Percentiles rank a stretch among this genome's conserved stretches.
These are phyloP conservation scores for Scaptomyza montana DNA, from an alignment of 1,140 invertebrate species.

Conservation along the genomic window DNA sequence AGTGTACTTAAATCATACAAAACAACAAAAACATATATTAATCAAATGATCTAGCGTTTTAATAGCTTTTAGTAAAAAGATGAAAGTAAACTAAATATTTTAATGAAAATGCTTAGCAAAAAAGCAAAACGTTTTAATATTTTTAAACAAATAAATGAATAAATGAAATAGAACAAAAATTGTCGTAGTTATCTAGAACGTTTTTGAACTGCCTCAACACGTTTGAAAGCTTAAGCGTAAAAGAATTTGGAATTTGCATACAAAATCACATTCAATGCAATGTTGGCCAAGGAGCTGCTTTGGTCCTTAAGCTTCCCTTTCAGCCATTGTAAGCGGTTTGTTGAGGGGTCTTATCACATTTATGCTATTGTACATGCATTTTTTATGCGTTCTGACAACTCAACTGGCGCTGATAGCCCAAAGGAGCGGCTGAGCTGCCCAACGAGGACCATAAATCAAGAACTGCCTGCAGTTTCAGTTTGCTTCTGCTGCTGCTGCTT, in stretches of 20 bases:
- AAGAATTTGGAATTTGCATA: slow-evolving; percentile 9
- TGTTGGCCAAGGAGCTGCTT: neutral
- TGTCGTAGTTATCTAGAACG: no score
- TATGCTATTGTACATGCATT: slow-evolving; percentile 73
- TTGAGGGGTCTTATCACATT: slow-evolving; percentile 72
- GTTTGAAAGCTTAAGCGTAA: neutral
- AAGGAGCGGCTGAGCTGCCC: slow-evolving; percentile 19
- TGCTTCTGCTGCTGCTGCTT: neutral
- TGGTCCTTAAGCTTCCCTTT: slow-evolving; percentile 9
- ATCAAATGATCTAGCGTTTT: slow-evolving; percentile 32
- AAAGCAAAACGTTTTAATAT: slow-evolving; percentile 53
- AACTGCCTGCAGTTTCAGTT: slow-evolving; percentile 55
- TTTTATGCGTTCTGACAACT: slow-evolving; percentile 68
- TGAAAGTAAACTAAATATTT: slow-evolving; percentile 41
- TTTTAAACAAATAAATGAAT: slow-evolving; percentile 53
- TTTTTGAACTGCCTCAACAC: neutral
- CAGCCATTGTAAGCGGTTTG: slow-evolving; percentile 26
- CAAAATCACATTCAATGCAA: slow-evolving; percentile 13
- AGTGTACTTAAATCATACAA: slow-evolving; percentile 63
- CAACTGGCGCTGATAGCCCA: slow-evolving; percentile 70
- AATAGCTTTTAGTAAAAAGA: slow-evolving; percentile 40
- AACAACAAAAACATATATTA: slow-evolving; percentile 8
- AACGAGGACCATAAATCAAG: slow-evolving; percentile 73
- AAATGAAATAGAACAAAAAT: neutral
- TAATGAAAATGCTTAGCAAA: slow-evolving; percentile 15